These are phyloP conservation scores for Dinocampus coccinellae DNA, from an alignment of 2,888 invertebrate species.

Conservation along the genomic window DNA sequence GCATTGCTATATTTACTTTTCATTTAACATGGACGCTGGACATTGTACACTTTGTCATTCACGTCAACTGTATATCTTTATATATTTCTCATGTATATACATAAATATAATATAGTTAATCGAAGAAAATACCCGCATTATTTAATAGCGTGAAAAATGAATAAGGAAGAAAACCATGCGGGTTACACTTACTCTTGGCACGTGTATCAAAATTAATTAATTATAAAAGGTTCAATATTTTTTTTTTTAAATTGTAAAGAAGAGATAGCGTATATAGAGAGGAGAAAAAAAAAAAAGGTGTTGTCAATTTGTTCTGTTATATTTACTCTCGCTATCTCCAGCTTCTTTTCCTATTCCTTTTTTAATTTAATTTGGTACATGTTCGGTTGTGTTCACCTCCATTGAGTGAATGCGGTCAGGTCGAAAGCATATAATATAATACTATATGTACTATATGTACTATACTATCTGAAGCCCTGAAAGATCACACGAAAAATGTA, in stretches of 20 bases:
- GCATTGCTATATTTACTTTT: not conserved
- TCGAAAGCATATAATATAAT: not conserved
- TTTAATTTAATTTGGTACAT: conserved; percentile 66
- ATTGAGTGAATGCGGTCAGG: conserved; percentile 21
- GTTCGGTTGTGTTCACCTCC: conserved; percentile 62
- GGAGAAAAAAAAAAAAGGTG: conserved; percentile 30
- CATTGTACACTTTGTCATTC: not conserved
- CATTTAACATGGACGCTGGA: not conserved
- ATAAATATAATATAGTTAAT: not conserved
- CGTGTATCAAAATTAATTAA: not conserved
- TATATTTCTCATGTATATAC: not conserved
- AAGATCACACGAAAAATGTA: conserved; percentile 69
- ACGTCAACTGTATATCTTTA: not conserved
- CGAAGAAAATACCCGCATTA: conserved; percentile 19
- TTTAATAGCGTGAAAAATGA: conserved; percentile 1
- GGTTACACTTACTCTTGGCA: not conserved
- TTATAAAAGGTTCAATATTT: not conserved
- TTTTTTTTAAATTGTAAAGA: conserved; percentile 33
- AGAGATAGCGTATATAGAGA: conserved; percentile 39
- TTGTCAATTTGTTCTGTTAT: conserved; percentile 54
- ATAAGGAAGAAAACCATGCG: conserved; percentile 19
- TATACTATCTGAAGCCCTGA: conserved; percentile 66
- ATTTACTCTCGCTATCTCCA: conserved; percentile 1
- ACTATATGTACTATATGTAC: conserved; percentile 32
- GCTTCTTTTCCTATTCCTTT: conserved; percentile 5